Percentiles rank a stretch among this genome's conserved stretches.
Evolutionary conservation across 2,113 vertebrate species (phyloP).

Genomic region (Lates calcarifer): DNA sequence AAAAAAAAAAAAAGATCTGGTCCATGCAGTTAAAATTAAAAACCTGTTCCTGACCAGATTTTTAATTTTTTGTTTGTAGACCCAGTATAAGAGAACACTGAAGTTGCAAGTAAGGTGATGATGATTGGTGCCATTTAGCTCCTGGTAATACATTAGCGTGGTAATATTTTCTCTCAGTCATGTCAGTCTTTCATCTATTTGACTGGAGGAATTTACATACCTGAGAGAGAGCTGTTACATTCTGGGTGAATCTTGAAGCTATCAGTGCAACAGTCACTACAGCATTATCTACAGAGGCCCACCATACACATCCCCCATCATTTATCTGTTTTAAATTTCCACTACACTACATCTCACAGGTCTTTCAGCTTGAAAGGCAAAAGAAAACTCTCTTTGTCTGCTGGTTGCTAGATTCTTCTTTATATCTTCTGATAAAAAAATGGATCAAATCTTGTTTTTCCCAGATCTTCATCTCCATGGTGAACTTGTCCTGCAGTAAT

Average conservation of each 20-base stretch:
- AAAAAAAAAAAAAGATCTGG: slow-evolving; percentile 21
- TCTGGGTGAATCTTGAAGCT: slow-evolving; percentile 29
- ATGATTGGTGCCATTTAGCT: slow-evolving; percentile 71
- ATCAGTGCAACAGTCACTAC: slow-evolving; percentile 61
- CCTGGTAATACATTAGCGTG: slow-evolving; percentile 13
- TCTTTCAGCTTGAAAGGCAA: slow-evolving; percentile 29
- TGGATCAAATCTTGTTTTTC: slow-evolving; percentile 34
- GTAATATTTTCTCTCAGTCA: slow-evolving; percentile 31
- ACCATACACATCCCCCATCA: neutral
- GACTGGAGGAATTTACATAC: neutral
- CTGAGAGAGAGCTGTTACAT: slow-evolving; percentile 37
- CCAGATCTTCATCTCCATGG: slow-evolving; percentile 46
- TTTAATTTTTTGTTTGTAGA: neutral
- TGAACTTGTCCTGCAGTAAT: slow-evolving; percentile 55
- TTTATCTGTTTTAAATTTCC: slow-evolving; percentile 22
- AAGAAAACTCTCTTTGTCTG: slow-evolving; percentile 5
- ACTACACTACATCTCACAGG: neutral
- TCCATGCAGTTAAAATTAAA: slow-evolving; percentile 19
- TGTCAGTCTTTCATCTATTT: slow-evolving; percentile 11
- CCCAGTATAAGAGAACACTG: neutral
- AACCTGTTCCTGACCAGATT: neutral
- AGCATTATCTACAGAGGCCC: slow-evolving; percentile 65
- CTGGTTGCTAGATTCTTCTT: slow-evolving; percentile 4
- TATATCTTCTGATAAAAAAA: slow-evolving; percentile 34
- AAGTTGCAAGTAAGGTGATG: neutral